Base-by-base conservation (phyloP, 2,113 vertebrate species). In the Toxotes chatareus region DNA sequence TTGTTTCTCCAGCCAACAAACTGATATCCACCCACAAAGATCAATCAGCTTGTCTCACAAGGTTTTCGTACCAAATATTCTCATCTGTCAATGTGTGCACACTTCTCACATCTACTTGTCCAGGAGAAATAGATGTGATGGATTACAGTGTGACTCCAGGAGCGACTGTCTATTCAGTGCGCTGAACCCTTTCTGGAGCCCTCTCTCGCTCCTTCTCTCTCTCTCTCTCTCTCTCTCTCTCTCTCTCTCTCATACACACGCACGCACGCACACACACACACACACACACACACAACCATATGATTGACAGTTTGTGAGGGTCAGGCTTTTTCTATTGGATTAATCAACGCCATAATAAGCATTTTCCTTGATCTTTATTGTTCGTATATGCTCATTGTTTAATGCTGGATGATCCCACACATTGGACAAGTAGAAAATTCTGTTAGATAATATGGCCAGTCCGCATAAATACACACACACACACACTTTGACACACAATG, bases 31-130 rank as follows among this genome's bases (percentile, higher is more conserved):
- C 64, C 61, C 27, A 38, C 57, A 60, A 40, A 47, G 42, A 86
- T 66, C 60, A 83, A 46, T 79, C 79, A 74, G 75, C 42, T 80
- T 51, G 67, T 87, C 61, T 88, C 70, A 83, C 55, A 47, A 61
- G 67, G 59, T 27, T 82, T 59, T 69, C 31, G 67, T 74, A 84
- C 62, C 40, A 77, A 61, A 81, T 86, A 63, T 80, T 86, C 38
- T 79, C 87, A 88, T 93, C 56, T 80, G 87, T 83, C 79, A 88
- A 40, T 80, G 47, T 81, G 42, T 67, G 59, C 71, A 51, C 73
- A 46, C 56, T 53, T 57, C 42, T 73, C 67, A 71, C 74, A 80
- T 80, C 16, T 40, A 71, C 32, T 65, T 68, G 51, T 69, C 71
- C 23, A 34, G 68, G 64, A 70, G 63, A 86, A 82, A 76, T 6